Percentiles rank a stretch among this genome's conserved stretches.
phyloP scores from a whole-genome alignment of 2,888 invertebrate genomes.

The Drosophila stalkeri region DNA sequence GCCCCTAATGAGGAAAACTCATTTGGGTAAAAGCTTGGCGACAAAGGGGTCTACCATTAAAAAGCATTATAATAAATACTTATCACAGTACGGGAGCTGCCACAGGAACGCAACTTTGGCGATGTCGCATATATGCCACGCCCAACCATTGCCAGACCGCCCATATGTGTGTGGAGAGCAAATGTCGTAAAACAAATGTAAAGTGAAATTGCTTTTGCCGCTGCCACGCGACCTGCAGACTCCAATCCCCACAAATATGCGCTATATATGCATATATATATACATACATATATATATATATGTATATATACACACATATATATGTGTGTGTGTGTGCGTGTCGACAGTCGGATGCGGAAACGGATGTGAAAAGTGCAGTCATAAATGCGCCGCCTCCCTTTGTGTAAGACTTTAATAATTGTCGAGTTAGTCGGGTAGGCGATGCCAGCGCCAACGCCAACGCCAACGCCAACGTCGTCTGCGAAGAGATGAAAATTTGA shows the following conservation, averaged over 20 bases:
- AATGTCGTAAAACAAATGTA: conserved; percentile 81
- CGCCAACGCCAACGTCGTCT: conserved; percentile 13
- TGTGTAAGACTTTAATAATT: conserved; percentile 78
- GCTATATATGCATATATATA: neutral
- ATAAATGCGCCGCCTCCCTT: conserved; percentile 76
- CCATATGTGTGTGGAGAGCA: conserved; percentile 49
- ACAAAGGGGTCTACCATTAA: conserved; percentile 67
- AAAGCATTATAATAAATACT: conserved; percentile 81
- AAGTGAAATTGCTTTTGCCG: conserved; percentile 78
- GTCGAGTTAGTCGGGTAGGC: conserved; percentile 54
- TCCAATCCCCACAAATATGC: conserved; percentile 40
- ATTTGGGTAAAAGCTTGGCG: conserved; percentile 76
- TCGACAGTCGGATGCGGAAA: conserved; percentile 75
- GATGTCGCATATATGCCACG: conserved; percentile 61
- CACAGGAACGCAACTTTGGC: conserved; percentile 50
- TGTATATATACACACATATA: too few species aligned
- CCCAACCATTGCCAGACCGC: conserved; percentile 33
- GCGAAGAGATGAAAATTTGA: conserved; percentile 66
- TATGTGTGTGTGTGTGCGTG: conserved; percentile 47
- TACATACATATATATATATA: neutral
- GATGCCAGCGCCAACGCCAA: conserved; percentile 10
- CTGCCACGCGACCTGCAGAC: conserved; percentile 70
- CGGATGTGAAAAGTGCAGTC: conserved; percentile 81
- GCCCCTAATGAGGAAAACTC: conserved; percentile 76
- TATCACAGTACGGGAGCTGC: conserved; percentile 58